Base-by-base conservation (phyloP, 2,888 invertebrate genomes). In the Dexiosoma caninum region DNA sequence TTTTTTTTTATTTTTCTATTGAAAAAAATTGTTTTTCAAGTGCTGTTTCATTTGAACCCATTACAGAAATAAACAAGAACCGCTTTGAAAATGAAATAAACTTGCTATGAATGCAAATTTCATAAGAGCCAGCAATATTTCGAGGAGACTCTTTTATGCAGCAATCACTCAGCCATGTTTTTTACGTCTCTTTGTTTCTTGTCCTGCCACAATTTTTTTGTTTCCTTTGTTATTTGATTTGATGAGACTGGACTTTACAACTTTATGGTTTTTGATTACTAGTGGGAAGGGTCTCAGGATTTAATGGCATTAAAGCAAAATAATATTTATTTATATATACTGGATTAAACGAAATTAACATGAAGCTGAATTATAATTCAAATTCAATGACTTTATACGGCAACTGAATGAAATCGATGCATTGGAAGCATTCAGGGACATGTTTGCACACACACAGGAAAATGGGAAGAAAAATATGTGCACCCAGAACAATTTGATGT, bases 91-190 rank as follows among this genome's bases (percentile, higher is more conserved):
- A 67, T 27, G 21, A n/a, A n/a, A n/a, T n/a, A n/a, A 6, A 27
- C 6, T 27, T 27, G 27, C 53, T 62, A 51, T 40, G 23, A 62
- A 74, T 64, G 55, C 46, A 64, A 46, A 64, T 66, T 64, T 64
- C 40, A 44, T 14, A 53, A 71, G 44, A 53, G 21, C 53, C 64
- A 74, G 16, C 59, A 37, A 59, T 27, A 12, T 51, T 66, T 66
- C 32, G 9, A 12, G 10, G 16, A 21, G 19, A 9, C 5, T 57
- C 46, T 57, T 70, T 70, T 44, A 2, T 55, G 42, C 53, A 55
- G 55, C 57, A 69, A 55, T 57, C 49, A 49, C 51, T 55, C 27
- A 40, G 10, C 37, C 59, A 44, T 35, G 27, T 23, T 59, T 14
- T 59, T 59, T 27, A 19, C 1, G 7, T 10, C 16, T 42, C 16